Base-by-base conservation (phyloP, 2,888 invertebrate genomes). In the Ctenicera cuprea region DNA sequence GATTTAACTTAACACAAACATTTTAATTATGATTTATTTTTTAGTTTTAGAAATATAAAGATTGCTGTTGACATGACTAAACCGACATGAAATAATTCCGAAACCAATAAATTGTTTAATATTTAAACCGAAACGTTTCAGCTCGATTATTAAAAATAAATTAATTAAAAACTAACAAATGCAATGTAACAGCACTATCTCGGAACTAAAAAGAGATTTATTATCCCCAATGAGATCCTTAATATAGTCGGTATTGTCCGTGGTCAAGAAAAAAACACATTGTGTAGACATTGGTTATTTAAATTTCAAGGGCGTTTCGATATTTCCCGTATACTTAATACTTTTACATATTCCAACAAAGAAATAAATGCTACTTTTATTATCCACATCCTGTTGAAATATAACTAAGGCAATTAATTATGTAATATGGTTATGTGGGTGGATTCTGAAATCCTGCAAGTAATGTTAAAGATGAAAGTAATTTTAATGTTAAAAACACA, bases 301-400 rank as follows among this genome's bases (percentile, higher is more conserved):
- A 73, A 73, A 73, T 73, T 73, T 70, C 73, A 73, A 73, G 73
- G 73, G 73, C 73, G 73, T 65, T 63, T 12, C 16, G 69, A 45
- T 61, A 65, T 70, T 69, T 73, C 65, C 65, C 65, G 41, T 37
- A 59, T 69, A 22, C 43, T 14, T 22, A 43, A 57, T 43, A 64
- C 18, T 54, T 73, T 63, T 64, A 68, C 67, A 67, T 67, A 73
- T 54, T 57, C 38, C 41, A 33, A 68, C 30, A 68, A 66, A 66
- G 38, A 54, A 41, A 14, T 26, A 30, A 30, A 66, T 16, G 20
- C 22, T 14, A 43, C 20, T 41, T 16, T 20, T 14, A 52, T 50
- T 54, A 26, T 26, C 26, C 26, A 61, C 61, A 69, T 69, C 68
- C 68, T 69, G 68, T 37, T 38, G 37, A 45, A 37, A 43, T 7